phyloP scores from a whole-genome alignment of 2,113 vertebrate genomes.

The Strix aluco region DNA sequence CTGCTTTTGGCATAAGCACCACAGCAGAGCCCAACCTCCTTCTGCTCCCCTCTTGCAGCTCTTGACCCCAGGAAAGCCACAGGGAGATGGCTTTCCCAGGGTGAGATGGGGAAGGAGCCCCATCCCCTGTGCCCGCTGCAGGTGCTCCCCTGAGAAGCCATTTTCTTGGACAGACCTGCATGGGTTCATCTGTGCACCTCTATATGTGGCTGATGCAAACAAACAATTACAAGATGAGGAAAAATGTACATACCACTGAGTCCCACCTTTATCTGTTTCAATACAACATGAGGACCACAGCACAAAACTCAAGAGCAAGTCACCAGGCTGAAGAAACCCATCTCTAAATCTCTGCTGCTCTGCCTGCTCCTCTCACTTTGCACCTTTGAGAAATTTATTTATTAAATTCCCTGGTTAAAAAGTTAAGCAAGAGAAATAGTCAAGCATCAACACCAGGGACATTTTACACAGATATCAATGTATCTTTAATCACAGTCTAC shows the following conservation, averaged over 20 bases:
- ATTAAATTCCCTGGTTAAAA: not conserved
- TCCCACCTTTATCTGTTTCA: fast-evolving
- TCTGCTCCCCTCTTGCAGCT: not conserved
- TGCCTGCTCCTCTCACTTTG: not conserved
- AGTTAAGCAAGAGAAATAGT: not conserved
- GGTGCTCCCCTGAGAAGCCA: not conserved
- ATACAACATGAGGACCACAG: not conserved
- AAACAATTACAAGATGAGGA: not conserved
- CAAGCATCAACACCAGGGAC: not conserved
- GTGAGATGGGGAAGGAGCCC: not conserved
- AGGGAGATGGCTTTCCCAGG: not conserved
- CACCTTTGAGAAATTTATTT: not conserved
- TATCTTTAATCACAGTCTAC: not conserved
- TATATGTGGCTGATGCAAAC: not conserved
- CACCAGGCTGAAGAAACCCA: not conserved
- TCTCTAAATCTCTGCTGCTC: not conserved
- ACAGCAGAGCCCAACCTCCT: not conserved
- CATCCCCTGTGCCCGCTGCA: fast-evolving
- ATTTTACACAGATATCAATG: not conserved
- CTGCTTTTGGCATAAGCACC: not conserved
- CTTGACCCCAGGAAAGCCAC: not conserved
- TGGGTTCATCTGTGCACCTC: not conserved
- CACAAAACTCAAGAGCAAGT: not conserved
- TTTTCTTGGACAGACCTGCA: not conserved
- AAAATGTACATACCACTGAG: fast-evolving